Base-by-base conservation (phyloP, 2,113 vertebrate species). In the Salvator merianae region DNA sequence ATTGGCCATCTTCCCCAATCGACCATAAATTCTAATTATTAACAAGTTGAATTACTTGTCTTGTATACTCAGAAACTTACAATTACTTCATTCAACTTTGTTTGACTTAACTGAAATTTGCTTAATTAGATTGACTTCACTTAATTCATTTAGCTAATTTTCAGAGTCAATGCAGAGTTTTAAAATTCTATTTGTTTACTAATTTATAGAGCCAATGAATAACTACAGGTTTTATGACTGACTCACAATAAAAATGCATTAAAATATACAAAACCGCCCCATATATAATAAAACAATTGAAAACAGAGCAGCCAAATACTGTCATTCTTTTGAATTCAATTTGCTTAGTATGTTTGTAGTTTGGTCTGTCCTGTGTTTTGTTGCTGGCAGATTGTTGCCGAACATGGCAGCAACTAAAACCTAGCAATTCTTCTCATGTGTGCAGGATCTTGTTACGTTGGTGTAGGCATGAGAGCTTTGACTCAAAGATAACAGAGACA, bases 111-210 rank as follows among this genome's bases (percentile, higher is more conserved):
- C 63, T 71, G 66, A 69, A 55, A 20, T 70, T 71, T 81, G 47
- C 79, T 70, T 74, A 63, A 82, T 47, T 74, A 13, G 71, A 65
- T 47, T 74, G 81, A 43, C 38, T 82, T 63, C 70, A 74, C 38
- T 82, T 65, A 65, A 82, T 82, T 36, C n/a, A 55, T 81, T 82
- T 82, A 82, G 24, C 36, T 73, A 63, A 6, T 43, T 65, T 74
- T 34, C 70, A 38, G 13, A 63, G 20, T 83, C 71, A 32, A 74
- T 83, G 28, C 38, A 82, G 38, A 3, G 28, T 43, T n/a, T n/a
- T n/a, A n/a, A n/a, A n/a, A n/a, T n/a, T n/a, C n/a, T n/a, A n/a
- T n/a, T n/a, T n/a, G n/a, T n/a, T n/a, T n/a, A n/a, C n/a, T n/a
- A n/a, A n/a, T n/a, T n/a, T n/a, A n/a, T n/a, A n/a, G n/a, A n/a